Evolutionary conservation across 35 echinoderm and acorn worm genomes (phyloP).

Genomic region (Eucidaris tribuloides): DNA sequence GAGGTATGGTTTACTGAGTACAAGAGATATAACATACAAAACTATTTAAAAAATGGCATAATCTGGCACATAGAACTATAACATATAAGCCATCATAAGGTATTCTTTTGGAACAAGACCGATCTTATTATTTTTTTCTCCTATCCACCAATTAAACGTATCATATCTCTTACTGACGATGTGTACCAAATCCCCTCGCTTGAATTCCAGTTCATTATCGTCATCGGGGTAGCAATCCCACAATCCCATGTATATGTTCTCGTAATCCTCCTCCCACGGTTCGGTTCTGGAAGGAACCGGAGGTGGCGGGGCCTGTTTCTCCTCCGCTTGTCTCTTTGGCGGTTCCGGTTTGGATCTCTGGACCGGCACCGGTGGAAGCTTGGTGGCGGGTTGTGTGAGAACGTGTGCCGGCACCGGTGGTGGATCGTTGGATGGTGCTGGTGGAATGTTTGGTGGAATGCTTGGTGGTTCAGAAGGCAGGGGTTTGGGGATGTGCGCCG

Average conservation of each 20-base stretch:
- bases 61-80: no score
- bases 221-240: slow-evolving; percentile 76
- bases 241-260: slow-evolving; percentile 85
- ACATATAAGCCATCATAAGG: slow-evolving; percentile 83
- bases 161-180: slow-evolving; percentile 82
- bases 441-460: no score
- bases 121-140: slow-evolving; percentile 83
- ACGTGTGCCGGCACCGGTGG: no score
- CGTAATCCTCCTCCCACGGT: slow-evolving; percentile 88
- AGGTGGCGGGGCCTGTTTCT: not conserved
- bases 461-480: no score
- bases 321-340: not conserved
- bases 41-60: no score
- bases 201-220: slow-evolving; percentile 75
- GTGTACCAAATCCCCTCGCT: slow-evolving; percentile 83
- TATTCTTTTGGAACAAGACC: slow-evolving; percentile 88
- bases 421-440: no score
- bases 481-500: no score
- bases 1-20: no score
- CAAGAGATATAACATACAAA: no score
- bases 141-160: slow-evolving; percentile 75
- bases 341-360: slow-evolving; percentile 16
- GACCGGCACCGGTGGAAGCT: slow-evolving; percentile 1
- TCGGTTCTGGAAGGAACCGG: slow-evolving; percentile 16
- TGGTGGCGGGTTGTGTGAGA: not conserved